Base-by-base conservation (phyloP, 2,797 vertebrate genomes). In the Pogonophryne albipinna region DNA sequence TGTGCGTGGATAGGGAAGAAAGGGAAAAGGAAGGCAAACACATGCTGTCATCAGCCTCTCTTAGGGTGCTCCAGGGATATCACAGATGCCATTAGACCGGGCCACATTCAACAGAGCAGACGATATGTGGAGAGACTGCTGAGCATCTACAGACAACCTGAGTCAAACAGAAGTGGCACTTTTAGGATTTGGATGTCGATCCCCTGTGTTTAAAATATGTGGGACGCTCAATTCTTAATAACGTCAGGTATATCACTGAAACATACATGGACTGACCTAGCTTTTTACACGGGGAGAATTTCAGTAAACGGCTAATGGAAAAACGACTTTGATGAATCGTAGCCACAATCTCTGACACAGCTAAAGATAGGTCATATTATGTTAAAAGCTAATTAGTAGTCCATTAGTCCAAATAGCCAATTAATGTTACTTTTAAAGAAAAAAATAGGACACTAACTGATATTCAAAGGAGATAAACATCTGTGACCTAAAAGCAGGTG, bases 41-140 rank as follows among this genome's bases (percentile, higher is more conserved):
- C 66, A 73, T 50, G 57, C 71, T 76, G 82, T 82, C 88, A 89
- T 78, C 69, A 69, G 71, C 61, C 61, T 82, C 83, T 82, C 83
- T 83, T 71, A 79, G 49, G 72, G 70, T 68, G 86, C 88, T 87
- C 78, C 62, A 34, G 85, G 84, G 83, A 89, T 67, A 79, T 86
- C 72, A 81, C 74, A 87, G 78, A 86, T 82, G 79, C 80, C 83
- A 86, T 85, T 87, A 84, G 82, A 77, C 65, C 17, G 47, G 70
- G 77, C 69, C 65, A 66, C 57, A 56, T 76, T 59, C 71, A 53
- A 74, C 78, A 72, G 66, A 86, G 76, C 57, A 76, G 62, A 82
- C 56, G 44, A 79, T 79, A 82, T 77, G 78, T 46, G 71, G 17
- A 74, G 58, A 83, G 64, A 85, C 73, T 83, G 60, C 67, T 62